These are phyloP conservation scores for Diplolepis rosae DNA, from an alignment of 2,888 invertebrate genomes.

Conservation along the genomic window DNA sequence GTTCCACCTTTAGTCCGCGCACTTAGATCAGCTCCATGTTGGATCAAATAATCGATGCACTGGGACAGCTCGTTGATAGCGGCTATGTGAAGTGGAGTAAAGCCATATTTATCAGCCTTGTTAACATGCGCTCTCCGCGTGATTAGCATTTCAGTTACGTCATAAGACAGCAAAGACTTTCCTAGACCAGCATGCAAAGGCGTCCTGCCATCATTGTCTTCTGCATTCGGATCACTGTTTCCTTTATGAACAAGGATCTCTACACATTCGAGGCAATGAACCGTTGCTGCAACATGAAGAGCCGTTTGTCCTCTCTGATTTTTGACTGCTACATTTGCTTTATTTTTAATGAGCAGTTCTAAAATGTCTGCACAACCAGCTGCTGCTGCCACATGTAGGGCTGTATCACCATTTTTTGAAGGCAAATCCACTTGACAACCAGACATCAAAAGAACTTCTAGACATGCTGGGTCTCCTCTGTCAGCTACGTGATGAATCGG, in stretches of 20 bases:
- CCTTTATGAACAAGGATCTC: slow-evolving; percentile 84
- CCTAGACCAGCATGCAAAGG: slow-evolving; percentile 89
- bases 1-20: slow-evolving; percentile 91
- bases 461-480: slow-evolving; percentile 84
- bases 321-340: slow-evolving; percentile 84
- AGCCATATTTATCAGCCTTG: slow-evolving; percentile 89
- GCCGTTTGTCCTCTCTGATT: slow-evolving; percentile 90
- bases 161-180: slow-evolving; percentile 87
- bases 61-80: slow-evolving; percentile 89
- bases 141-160: slow-evolving; percentile 85
- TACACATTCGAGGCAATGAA: slow-evolving; percentile 87
- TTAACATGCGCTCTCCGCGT: slow-evolving; percentile 89
- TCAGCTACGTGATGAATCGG: slow-evolving; percentile 89
- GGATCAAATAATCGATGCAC: slow-evolving; percentile 89
- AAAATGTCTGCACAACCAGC: slow-evolving; percentile 90
- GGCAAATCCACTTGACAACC: slow-evolving; percentile 83
- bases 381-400: slow-evolving; percentile 91
- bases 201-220: slow-evolving; percentile 87
- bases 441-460: slow-evolving; percentile 84
- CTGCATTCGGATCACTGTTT: slow-evolving; percentile 85
- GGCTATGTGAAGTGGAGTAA: slow-evolving; percentile 89
- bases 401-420: slow-evolving; percentile 84
- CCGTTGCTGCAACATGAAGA: slow-evolving; percentile 87
- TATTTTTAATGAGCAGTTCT: slow-evolving; percentile 82
- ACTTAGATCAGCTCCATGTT: slow-evolving; percentile 91